phyloP scores from a whole-genome alignment of 2,113 vertebrate species.

The Mustelus asterias region DNA sequence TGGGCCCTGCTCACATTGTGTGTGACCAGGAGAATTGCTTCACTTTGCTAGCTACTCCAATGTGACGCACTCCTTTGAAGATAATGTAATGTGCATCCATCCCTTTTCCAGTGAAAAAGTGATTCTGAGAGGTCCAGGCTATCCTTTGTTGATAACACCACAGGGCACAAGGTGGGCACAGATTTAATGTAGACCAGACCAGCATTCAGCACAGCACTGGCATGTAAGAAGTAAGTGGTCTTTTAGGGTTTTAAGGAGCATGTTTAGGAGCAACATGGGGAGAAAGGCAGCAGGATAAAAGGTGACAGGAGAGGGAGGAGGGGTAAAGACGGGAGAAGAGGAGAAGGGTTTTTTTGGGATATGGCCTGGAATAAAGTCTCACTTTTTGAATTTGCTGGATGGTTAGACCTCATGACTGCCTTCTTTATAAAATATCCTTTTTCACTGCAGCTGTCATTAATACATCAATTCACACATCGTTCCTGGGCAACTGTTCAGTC shows the following conservation, averaged over 20 bases:
- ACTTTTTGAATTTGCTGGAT: too few species aligned
- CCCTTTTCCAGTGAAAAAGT: background rate
- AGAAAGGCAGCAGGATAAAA: too few species aligned
- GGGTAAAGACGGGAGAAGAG: too few species aligned
- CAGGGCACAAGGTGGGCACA: background rate
- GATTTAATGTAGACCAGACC: background rate
- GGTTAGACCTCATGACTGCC: too few species aligned
- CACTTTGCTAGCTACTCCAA: background rate
- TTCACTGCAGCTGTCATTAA: too few species aligned
- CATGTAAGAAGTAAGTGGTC: background rate
- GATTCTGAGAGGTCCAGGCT: background rate
- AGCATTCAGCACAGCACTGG: background rate
- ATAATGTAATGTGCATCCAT: background rate
- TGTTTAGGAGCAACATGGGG: background rate
- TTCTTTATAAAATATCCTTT: too few species aligned
- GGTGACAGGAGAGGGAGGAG: too few species aligned
- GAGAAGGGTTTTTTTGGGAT: too few species aligned
- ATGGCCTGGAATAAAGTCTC: too few species aligned
- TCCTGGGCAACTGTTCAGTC: background rate
- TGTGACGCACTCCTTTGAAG: background rate
- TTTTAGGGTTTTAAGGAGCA: background rate
- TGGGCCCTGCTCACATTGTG: background rate
- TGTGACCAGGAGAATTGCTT: background rate
- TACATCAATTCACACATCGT: too few species aligned
- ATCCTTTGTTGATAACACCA: background rate